phyloP scores from a whole-genome alignment of 53 echinoderm and acorn worm genomes.

The Arbacia lixula region DNA sequence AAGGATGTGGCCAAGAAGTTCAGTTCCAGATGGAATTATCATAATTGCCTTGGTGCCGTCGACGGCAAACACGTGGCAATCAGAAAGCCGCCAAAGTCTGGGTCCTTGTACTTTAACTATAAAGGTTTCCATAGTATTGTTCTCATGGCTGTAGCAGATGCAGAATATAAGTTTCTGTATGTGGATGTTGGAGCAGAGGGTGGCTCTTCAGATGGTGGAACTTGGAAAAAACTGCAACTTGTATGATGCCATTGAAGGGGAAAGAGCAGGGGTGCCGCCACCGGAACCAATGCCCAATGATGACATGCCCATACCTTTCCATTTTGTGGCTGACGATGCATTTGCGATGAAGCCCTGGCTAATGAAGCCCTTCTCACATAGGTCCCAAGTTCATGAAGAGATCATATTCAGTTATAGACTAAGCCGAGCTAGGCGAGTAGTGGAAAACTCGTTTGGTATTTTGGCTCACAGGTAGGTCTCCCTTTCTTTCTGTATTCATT shows the following conservation, averaged over 20 bases:
- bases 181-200: conserved; percentile 53
- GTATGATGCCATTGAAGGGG: conserved; percentile 12
- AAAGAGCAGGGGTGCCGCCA: no score
- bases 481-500: no score
- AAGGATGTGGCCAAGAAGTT: conserved; percentile 44
- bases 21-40: conserved; percentile 42
- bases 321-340: background rate
- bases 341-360: background rate
- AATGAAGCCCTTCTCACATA: conserved; percentile 24
- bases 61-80: conserved; percentile 35
- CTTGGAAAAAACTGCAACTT: conserved; percentile 7
- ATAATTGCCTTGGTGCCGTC: conserved; percentile 2
- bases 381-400: background rate
- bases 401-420: conserved; percentile 2
- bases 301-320: background rate
- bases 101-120: conserved; percentile 8
- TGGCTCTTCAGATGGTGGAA: no score
- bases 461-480: background rate
- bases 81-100: conserved; percentile 2
- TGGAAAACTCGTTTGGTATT: conserved; percentile 10
- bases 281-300: no score
- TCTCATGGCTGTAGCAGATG: conserved; percentile 49
- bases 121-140: conserved; percentile 54
- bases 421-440: background rate
- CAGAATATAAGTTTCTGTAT: conserved; percentile 36